Percentiles rank a stretch among this genome's conserved stretches.
These are phyloP conservation scores for Melinaea menophilus DNA, from an alignment of 2,888 invertebrate species.

Conservation along the genomic window DNA sequence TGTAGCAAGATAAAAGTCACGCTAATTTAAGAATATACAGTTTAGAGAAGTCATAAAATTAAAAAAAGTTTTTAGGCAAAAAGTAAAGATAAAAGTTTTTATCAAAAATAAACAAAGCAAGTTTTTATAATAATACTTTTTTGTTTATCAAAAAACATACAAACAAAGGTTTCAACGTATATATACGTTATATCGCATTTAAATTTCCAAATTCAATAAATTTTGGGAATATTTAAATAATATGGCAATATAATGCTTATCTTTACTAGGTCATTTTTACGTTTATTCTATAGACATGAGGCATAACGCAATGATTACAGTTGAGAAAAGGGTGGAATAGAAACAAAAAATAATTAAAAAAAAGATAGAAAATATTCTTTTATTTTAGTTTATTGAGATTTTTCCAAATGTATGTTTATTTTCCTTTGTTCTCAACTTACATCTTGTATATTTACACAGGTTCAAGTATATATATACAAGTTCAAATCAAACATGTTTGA, in stretches of 20 bases:
- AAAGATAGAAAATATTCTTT: conserved; percentile 21
- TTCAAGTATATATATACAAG: no score
- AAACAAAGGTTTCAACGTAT: background rate
- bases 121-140: no score
- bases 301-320: conserved; percentile 25
- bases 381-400: background rate
- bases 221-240: conserved; percentile 22
- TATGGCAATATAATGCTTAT: conserved; percentile 26
- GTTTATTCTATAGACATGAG: conserved; percentile 25
- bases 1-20: no score
- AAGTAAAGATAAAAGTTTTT: no score
- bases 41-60: no score
- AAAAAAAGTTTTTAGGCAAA: no score
- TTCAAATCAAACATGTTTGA: no score
- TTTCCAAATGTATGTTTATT: background rate
- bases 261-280: conserved; percentile 25
- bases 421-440: background rate
- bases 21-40: no score
- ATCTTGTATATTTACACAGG: no score
- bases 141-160: background rate
- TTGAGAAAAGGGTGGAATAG: conserved; percentile 21
- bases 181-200: background rate
- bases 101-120: no score
- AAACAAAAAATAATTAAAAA: conserved; percentile 25
- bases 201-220: conserved; percentile 7